These are phyloP conservation scores for Orthonevra nobilis DNA, from an alignment of 2,888 invertebrate species.

Conservation along the genomic window DNA sequence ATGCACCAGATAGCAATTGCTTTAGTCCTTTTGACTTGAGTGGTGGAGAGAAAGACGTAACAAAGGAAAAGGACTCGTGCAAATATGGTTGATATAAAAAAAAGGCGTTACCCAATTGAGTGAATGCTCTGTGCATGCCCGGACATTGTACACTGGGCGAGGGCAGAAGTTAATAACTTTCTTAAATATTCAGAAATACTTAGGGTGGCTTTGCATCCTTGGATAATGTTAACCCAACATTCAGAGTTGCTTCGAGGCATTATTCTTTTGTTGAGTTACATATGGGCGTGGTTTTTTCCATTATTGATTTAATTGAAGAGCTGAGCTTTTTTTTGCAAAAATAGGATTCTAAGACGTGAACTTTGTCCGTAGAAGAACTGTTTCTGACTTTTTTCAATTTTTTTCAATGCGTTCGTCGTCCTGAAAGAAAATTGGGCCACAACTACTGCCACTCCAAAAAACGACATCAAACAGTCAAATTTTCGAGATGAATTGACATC, in stretches of 20 bases:
- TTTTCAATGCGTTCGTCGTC: too few relatives aligned
- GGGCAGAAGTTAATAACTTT: slow-evolving; percentile 32
- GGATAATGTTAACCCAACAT: neutral
- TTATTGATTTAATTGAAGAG: too few relatives aligned
- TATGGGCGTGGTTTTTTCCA: slow-evolving; percentile 3
- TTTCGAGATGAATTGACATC: too few relatives aligned
- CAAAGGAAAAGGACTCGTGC: slow-evolving; percentile 33
- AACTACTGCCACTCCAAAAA: too few relatives aligned
- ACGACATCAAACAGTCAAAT: too few relatives aligned
- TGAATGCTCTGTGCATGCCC: slow-evolving; percentile 62
- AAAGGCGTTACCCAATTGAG: slow-evolving; percentile 61
- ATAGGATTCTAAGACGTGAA: too few relatives aligned
- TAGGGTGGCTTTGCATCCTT: slow-evolving; percentile 32
- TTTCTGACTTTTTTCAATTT: too few relatives aligned
- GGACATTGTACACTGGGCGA: slow-evolving; percentile 33
- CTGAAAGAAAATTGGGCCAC: too few relatives aligned
- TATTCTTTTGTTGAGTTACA: neutral
- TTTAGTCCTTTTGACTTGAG: too few relatives aligned
- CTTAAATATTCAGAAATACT: slow-evolving; percentile 14
- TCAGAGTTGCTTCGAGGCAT: neutral
- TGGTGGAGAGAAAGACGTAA: slow-evolving; percentile 7
- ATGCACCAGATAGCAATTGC: slow-evolving; percentile 28
- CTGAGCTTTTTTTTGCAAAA: too few relatives aligned
- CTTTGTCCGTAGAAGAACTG: too few relatives aligned
- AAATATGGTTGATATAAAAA: slow-evolving; percentile 46